A percentile compares a stretch with the other conserved stretches of the same genome.
phyloP scores from a whole-genome alignment of 2,113 vertebrate genomes.

The Coreoperca whiteheadi region DNA sequence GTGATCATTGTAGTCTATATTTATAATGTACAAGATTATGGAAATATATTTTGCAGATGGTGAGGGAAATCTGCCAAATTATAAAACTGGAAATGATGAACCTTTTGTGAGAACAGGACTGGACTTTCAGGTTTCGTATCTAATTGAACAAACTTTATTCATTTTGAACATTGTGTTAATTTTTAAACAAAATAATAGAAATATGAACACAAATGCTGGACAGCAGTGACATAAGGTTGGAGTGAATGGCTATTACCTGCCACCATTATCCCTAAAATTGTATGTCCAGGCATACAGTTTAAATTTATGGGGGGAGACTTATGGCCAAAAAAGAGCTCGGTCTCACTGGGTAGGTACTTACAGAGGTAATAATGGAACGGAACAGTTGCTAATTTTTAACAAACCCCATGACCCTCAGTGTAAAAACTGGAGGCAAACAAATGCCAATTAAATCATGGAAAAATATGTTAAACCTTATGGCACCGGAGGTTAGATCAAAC shows the following conservation, averaged over 20 bases:
- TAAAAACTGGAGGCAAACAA: constrained; percentile 56
- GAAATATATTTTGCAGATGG: constrained; percentile 6
- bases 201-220: background rate
- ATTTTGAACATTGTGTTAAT: background rate
- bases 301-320: background rate
- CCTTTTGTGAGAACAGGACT: background rate
- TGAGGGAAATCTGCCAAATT: constrained; percentile 4
- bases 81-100: background rate
- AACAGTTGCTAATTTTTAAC: constrained; percentile 46
- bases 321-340: background rate
- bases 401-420: constrained; percentile 48
- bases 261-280: background rate
- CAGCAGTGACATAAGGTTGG: background rate
- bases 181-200: background rate
- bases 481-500: constrained; percentile 62
- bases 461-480: constrained; percentile 54
- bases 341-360: constrained; percentile 5
- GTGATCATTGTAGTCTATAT: constrained; percentile 2
- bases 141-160: background rate
- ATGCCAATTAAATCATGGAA: constrained; percentile 64
- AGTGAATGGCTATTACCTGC: background rate
- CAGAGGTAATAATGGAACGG: constrained; percentile 6
- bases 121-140: background rate
- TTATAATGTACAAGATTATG: constrained; percentile 11
- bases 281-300: constrained; percentile 4